Conservation (phyloP, 2,113 vertebrate genomes). For the Glareola pratincola region DNA sequence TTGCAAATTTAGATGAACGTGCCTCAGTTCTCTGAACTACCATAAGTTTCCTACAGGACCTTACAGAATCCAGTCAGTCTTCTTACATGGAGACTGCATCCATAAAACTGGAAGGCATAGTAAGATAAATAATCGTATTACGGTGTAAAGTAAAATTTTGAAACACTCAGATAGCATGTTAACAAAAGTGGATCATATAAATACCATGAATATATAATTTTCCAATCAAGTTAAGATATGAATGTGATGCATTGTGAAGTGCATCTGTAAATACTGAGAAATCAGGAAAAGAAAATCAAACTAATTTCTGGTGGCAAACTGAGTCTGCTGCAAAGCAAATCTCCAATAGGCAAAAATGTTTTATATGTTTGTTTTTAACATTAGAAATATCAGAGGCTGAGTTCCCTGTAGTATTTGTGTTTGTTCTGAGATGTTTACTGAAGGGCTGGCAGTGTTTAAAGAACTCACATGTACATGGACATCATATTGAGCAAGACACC, state of each 20-base stretch:
- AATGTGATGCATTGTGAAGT: background rate
- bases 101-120: background rate
- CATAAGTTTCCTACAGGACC: background rate
- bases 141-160: background rate
- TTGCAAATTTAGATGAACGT: background rate
- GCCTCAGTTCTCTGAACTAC: background rate
- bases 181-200: background rate
- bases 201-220: background rate
- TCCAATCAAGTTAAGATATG: background rate
- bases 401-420: background rate
- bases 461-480: background rate
- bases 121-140: background rate
- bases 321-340: background rate
- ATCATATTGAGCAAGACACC: background rate
- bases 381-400: background rate
- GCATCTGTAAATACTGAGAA: background rate
- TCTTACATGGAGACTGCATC: background rate
- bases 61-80: background rate
- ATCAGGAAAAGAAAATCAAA: background rate
- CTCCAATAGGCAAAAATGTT: background rate
- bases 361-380: background rate
- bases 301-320: background rate
- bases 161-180: background rate
- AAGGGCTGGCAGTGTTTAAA: background rate
- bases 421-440: background rate